Conservation (phyloP, 2,113 vertebrate genomes). For the Hyla sarda region DNA sequence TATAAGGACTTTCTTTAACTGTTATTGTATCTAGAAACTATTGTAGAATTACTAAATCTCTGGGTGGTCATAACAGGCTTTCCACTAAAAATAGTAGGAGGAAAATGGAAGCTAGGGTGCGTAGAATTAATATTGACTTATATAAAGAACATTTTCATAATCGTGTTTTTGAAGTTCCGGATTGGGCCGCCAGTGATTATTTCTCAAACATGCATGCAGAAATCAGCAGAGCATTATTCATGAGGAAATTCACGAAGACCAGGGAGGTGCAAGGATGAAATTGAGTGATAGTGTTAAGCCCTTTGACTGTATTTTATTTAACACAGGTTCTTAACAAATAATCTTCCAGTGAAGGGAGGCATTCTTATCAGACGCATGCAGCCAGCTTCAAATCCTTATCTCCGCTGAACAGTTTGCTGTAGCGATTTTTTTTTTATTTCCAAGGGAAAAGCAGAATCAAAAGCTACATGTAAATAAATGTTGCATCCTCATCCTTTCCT, state of each 20-base stretch:
- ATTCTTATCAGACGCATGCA: slow-evolving; percentile 89
- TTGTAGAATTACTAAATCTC: background rate
- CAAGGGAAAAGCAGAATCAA: slow-evolving; percentile 72
- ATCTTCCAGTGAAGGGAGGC: slow-evolving; percentile 71
- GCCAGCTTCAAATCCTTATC: slow-evolving; percentile 91
- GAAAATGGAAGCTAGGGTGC: background rate
- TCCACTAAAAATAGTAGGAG: background rate
- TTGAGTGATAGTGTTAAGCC: slow-evolving; percentile 73
- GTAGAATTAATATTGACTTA: background rate
- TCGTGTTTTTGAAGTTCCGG: slow-evolving; percentile 24
- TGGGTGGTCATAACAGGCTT: background rate
- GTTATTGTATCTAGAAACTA: background rate
- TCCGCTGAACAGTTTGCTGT: slow-evolving; percentile 81
- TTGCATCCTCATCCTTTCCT: slow-evolving; percentile 33
- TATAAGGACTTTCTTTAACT: background rate
- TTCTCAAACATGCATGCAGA: slow-evolving; percentile 42
- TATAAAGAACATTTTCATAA: slow-evolving; percentile 14
- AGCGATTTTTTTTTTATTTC: slow-evolving; percentile 77
- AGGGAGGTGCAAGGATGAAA: slow-evolving; percentile 61
- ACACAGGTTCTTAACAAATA: slow-evolving; percentile 71
- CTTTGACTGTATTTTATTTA: slow-evolving; percentile 74
- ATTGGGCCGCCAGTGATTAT: slow-evolving; percentile 34
- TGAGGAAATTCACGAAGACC: slow-evolving; percentile 54
- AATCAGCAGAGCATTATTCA: slow-evolving; percentile 67
- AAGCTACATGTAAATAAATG: slow-evolving; percentile 60